Evolutionary conservation across 2,888 invertebrate species (phyloP).

Genomic region (Acrobasis repandana): DNA sequence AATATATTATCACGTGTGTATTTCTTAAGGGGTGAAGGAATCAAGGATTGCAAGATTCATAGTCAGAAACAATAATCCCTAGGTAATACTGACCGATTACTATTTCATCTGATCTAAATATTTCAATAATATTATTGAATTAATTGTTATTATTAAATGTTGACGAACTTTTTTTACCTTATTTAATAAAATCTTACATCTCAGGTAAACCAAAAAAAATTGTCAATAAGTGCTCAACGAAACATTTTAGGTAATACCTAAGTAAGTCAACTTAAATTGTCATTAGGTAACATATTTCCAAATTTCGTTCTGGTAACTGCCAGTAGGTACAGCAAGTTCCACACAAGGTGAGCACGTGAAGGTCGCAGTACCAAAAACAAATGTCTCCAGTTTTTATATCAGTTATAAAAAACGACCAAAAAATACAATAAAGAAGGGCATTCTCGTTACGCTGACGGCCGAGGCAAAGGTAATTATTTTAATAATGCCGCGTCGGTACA

Average conservation of each 20-base stretch:
- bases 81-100: too few relatives aligned
- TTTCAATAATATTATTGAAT: too few relatives aligned
- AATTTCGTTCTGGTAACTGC: neutral
- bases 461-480: slow-evolving; percentile 59
- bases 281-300: neutral
- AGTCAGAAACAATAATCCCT: too few relatives aligned
- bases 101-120: too few relatives aligned
- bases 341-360: slow-evolving; percentile 27
- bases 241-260: neutral
- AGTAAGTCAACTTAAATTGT: neutral
- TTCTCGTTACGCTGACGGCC: slow-evolving; percentile 42
- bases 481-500: slow-evolving; percentile 52
- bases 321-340: too few relatives aligned
- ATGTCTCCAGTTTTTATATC: slow-evolving; percentile 7
- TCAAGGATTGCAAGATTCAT: too few relatives aligned
- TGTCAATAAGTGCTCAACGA: too few relatives aligned
- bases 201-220: too few relatives aligned
- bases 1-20: neutral
- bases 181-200: too few relatives aligned
- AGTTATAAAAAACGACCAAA: slow-evolving; percentile 36
- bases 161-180: too few relatives aligned
- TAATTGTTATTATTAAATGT: too few relatives aligned
- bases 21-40: too few relatives aligned
- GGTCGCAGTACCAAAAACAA: slow-evolving; percentile 40
- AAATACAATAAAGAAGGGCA: slow-evolving; percentile 43